Evolutionary conservation across 2,113 vertebrate genomes (phyloP).

Genomic region (Chrysochloris asiatica): DNA sequence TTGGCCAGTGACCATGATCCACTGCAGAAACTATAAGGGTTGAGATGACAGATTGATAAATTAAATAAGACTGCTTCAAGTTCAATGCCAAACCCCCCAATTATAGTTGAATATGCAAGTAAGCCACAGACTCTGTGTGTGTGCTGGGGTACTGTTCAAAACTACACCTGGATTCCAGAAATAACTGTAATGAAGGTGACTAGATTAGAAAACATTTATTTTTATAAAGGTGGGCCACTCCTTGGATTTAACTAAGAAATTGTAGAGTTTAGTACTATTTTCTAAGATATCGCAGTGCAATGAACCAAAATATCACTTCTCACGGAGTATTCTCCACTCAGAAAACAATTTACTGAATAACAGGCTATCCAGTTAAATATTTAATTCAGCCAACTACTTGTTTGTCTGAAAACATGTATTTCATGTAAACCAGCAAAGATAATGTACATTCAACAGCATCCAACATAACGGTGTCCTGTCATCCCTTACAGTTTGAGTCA

Average conservation of each 20-base stretch:
- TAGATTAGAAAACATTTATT: slow-evolving; percentile 2
- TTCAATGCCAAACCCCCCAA: not conserved
- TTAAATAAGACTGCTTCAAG: not conserved
- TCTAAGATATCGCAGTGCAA: not conserved
- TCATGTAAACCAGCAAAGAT: not conserved
- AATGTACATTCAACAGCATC: not conserved
- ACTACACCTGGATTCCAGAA: slow-evolving; percentile 18
- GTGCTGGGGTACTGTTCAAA: not conserved
- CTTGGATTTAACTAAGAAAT: not conserved
- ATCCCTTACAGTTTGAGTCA: not conserved
- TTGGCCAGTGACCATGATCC: not conserved
- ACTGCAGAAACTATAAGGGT: not conserved
- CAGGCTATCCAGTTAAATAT: not conserved
- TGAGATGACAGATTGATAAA: slow-evolving; percentile 14
- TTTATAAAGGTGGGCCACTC: not conserved
- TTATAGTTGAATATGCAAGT: not conserved
- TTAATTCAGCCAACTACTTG: not conserved
- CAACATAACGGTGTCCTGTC: not conserved
- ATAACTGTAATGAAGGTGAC: not conserved
- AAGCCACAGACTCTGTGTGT: not conserved
- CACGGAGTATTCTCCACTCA: not conserved
- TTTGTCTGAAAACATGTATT: not conserved
- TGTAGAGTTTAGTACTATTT: slow-evolving; percentile 61
- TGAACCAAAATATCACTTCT: slow-evolving; percentile 31
- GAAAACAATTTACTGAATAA: slow-evolving; percentile 32